Base-by-base conservation (phyloP, 1,140 invertebrate genomes). In the Rhopalosiphum maidis region DNA sequence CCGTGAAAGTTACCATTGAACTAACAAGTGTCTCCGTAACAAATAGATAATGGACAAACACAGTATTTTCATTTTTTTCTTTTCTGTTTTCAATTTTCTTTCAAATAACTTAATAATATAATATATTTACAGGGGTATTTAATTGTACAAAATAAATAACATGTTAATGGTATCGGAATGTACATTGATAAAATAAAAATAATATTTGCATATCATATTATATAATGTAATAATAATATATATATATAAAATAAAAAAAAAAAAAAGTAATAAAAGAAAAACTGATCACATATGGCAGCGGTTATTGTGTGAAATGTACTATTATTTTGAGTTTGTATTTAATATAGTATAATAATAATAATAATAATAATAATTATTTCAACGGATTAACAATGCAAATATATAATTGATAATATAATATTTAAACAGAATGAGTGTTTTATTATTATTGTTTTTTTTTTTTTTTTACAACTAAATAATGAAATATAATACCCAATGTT, bases 401-500 rank as follows among this genome's bases (percentile, higher is more conserved):
- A 92, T 90, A 90, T 90, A 90, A 90, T 77, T 90, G 35, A 90
- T 90, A 90, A 89, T 89, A 89, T 54, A 85, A 54, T 93, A 85
- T 93, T 93, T 54, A 86, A 93, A 93, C 48, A 86, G 82, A 54
- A 93, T 93, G 91, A 51, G 82, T 41, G 37, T 51, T 54, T 85
- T 46, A 77, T n/a, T 77, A 77, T 77, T 77, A 77, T 82, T 51
- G 41, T 68, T 91, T 68, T 91, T 77, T n/a, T 91, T 68, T 91
- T 77, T n/a, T 82, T 82, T n/a, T 82, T 85, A 93, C 30, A 92
- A 92, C 91, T 93, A 93, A 93, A 86, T 93, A 93, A 93, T 93
- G 91, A 93, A 86, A 43, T 93, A 93, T 93, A 93, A 93, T 93
- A 93, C 91, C 91, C 91, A 93, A 85, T 93, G 91, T 93, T 93